A percentile compares a stretch with the other conserved stretches of the same genome.
Conservation (phyloP, 2,797 vertebrate genomes). For the Channa striata region DNA sequence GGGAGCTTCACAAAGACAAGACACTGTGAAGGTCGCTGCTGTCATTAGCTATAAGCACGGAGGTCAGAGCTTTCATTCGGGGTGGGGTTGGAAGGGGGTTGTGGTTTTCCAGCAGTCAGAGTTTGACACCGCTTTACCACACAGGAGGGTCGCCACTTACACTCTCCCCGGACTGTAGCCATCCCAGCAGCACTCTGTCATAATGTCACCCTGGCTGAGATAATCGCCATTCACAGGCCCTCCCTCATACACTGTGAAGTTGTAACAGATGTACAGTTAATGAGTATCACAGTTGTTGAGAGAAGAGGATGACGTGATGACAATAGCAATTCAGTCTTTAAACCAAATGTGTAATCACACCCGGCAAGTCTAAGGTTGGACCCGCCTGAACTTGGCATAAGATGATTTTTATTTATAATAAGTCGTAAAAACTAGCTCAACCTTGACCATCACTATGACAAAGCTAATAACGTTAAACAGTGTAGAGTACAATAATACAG, state of each 20-base stretch:
- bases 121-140: slow-evolving; percentile 49
- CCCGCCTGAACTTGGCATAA: neutral
- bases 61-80: slow-evolving; percentile 69
- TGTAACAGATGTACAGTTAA: slow-evolving; percentile 21
- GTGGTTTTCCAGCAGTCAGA: slow-evolving; percentile 31
- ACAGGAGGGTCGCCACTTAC: neutral
- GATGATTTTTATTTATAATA: neutral
- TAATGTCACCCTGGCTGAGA: slow-evolving; percentile 45
- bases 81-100: too few species aligned
- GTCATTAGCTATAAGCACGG: slow-evolving; percentile 56
- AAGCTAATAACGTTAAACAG: too few species aligned
- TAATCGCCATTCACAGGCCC: slow-evolving; percentile 11
- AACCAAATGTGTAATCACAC: slow-evolving; percentile 11
- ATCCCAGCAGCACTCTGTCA: slow-evolving; percentile 38
- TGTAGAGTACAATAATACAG: too few species aligned
- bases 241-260: neutral
- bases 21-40: slow-evolving; percentile 43
- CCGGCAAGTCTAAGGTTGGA: neutral
- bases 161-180: slow-evolving; percentile 24
- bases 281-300: slow-evolving; percentile 1
- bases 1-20: slow-evolving; percentile 62
- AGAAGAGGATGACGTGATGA: slow-evolving; percentile 4
- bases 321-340: neutral
- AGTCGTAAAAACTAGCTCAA: neutral
- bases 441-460: too few species aligned